Conservation (phyloP, 2,888 invertebrate species). For the Anoncus sp. region DNA sequence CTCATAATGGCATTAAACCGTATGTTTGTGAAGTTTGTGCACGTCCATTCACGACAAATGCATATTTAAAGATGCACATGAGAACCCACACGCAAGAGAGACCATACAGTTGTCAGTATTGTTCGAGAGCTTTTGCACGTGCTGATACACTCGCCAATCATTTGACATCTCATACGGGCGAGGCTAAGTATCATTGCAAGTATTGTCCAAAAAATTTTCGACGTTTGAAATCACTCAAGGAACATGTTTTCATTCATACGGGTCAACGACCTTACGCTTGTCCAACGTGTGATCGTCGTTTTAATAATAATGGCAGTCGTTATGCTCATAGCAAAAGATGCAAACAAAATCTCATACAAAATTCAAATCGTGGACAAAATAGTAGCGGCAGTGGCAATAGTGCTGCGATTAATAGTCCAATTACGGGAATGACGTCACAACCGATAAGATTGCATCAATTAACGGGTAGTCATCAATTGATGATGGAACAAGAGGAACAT, state of each 20-base stretch:
- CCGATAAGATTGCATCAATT: slow-evolving; percentile 57
- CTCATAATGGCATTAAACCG: slow-evolving; percentile 81
- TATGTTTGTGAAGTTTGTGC: slow-evolving; percentile 82
- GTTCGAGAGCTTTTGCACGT: slow-evolving; percentile 80
- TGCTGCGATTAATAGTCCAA: neutral
- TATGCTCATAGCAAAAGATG: slow-evolving; percentile 82
- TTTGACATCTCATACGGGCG: slow-evolving; percentile 81
- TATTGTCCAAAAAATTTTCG: slow-evolving; percentile 81
- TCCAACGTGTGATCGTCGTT: slow-evolving; percentile 81
- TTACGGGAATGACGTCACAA: slow-evolving; percentile 14
- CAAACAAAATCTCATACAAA: slow-evolving; percentile 79
- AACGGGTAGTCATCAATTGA: slow-evolving; percentile 37
- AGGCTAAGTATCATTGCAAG: slow-evolving; percentile 82
- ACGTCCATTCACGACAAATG: slow-evolving; percentile 81
- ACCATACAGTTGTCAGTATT: slow-evolving; percentile 82
- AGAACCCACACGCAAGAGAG: slow-evolving; percentile 81
- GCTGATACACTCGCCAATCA: slow-evolving; percentile 82
- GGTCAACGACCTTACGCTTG: slow-evolving; percentile 82
- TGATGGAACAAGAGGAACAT: slow-evolving; percentile 57
- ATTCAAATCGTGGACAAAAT: slow-evolving; percentile 46
- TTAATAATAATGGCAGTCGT: slow-evolving; percentile 81
- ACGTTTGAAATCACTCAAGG: slow-evolving; percentile 79
- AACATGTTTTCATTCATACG: slow-evolving; percentile 82
- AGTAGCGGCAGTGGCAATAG: no score
- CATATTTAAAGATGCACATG: slow-evolving; percentile 82